phyloP scores from a whole-genome alignment of 2,113 vertebrate species.

The Picathartes gymnocephalus region DNA sequence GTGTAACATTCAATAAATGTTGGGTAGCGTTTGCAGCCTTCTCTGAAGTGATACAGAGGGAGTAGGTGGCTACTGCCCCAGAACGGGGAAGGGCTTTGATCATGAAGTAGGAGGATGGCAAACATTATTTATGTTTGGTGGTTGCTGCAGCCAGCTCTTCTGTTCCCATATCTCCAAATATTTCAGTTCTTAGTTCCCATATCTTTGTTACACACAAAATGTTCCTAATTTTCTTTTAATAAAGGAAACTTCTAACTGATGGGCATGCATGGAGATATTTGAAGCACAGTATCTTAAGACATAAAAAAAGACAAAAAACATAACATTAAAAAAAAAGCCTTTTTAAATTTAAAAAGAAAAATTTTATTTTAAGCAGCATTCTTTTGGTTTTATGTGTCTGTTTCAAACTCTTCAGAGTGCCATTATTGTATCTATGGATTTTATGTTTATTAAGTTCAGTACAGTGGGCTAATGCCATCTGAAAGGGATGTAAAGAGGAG shows the following conservation, averaged over 20 bases:
- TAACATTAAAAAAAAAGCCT: not conserved
- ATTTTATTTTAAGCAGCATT: not conserved
- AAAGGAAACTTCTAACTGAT: not conserved
- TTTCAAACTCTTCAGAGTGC: not conserved
- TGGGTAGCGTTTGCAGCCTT: not conserved
- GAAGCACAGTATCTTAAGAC: not conserved
- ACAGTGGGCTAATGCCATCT: not conserved
- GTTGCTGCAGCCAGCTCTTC: not conserved
- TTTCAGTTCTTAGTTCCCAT: not conserved
- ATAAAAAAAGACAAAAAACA: not conserved
- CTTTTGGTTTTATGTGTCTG: not conserved
- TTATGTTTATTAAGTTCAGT: not conserved
- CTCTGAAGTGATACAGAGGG: not conserved
- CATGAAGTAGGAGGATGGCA: not conserved
- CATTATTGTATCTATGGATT: not conserved
- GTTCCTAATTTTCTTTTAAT: not conserved
- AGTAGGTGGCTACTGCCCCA: constrained; percentile 34
- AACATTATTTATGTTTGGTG: constrained; percentile 1
- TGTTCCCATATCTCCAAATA: not conserved
- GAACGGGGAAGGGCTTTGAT: not conserved
- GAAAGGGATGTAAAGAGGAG: not conserved
- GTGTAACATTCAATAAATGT: not conserved
- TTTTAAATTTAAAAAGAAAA: not conserved
- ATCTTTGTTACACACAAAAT: not conserved
- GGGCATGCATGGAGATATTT: not conserved